These are phyloP conservation scores for Onthophagus sagittarius DNA, from an alignment of 2,888 invertebrate species.

Conservation along the genomic window DNA sequence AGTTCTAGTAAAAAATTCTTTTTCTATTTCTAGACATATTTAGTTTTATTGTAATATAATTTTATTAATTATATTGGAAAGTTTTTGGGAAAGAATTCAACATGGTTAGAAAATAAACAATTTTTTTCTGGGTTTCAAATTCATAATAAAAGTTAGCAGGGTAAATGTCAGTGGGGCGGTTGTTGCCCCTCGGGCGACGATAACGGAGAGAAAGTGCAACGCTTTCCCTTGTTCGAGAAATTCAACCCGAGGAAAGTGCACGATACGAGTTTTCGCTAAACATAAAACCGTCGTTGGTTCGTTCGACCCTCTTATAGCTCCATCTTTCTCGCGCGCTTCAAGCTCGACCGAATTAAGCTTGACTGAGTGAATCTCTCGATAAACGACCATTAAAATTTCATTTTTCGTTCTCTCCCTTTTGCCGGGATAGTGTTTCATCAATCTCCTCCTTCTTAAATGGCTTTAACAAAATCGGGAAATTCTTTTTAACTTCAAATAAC, in stretches of 20 bases:
- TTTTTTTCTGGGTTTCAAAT: neutral
- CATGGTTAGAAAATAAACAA: neutral
- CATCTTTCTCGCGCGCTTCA: neutral
- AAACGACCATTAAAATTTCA: conserved; percentile 12
- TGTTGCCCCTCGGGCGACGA: neutral
- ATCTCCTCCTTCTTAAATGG: neutral
- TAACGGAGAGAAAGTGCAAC: neutral
- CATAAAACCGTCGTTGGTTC: neutral
- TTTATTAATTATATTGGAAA: neutral
- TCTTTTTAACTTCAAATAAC: no score
- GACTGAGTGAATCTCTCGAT: neutral
- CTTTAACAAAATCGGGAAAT: no score
- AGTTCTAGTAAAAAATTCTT: no score
- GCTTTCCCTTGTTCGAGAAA: neutral
- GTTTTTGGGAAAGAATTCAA: neutral
- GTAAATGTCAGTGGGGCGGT: neutral
- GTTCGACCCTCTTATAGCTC: conserved; percentile 2
- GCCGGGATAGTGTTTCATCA: conserved; percentile 2
- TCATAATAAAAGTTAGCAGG: neutral
- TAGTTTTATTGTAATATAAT: no score
- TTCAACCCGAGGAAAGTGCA: neutral
- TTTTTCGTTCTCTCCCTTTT: conserved; percentile 3
- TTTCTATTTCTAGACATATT: no score
- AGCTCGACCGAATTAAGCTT: conserved; percentile 6
- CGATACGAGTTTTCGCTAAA: conserved; percentile 4